Evolutionary conservation across 2,888 invertebrate genomes (phyloP), one percentile per base, ranked within the genome.

Genomic region (Andrena fulva): DNA sequence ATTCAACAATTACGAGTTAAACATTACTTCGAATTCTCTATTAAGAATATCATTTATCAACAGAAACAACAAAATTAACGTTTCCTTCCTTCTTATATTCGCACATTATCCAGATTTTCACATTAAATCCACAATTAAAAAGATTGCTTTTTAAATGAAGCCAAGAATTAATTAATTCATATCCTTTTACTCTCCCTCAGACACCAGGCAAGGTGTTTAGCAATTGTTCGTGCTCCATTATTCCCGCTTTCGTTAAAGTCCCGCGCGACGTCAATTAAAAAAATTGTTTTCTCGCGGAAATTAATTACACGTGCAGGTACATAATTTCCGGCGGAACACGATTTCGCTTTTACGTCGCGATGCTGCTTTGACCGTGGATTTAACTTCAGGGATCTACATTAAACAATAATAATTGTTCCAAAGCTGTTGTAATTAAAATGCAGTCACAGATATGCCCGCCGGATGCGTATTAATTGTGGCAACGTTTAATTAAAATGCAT

Each of bases 81-180:
- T 54, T 2, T 8, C 54, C 1, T 20, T 20, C 24, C 20, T 2
- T 8, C 20, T 54, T 24, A 8, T 20, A 52, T 52, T 52, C 20
- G 2, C 2, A 20, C 52, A 8, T 52, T 8, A 20, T 20, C 7
- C 20, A 20, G 20, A 52, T 54, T 20, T 54, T 10, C 24, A n/a
- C 54, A 24, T 54, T 54, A 54, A 54, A 54, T 20, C 20, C 8
- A 0, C 54, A 24, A 54, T 54, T 54, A 54, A 54, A 20, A 54
- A n/a, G 52, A 3, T 31, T 27, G 33, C 31, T 60, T 20, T 62
- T 52, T 12, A 16, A 12, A 20, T 4, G 31, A 62, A 33, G 16
- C 29, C 5, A 52, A 50, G n/a, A 63, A 71, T 62, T 62, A 71
- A 52, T 71, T 33, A 48, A 33, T 42, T n/a, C 54, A 29, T 8